These are phyloP conservation scores for Proterorhinus semilunaris DNA, from an alignment of 2,113 vertebrate species.

Conservation along the genomic window DNA sequence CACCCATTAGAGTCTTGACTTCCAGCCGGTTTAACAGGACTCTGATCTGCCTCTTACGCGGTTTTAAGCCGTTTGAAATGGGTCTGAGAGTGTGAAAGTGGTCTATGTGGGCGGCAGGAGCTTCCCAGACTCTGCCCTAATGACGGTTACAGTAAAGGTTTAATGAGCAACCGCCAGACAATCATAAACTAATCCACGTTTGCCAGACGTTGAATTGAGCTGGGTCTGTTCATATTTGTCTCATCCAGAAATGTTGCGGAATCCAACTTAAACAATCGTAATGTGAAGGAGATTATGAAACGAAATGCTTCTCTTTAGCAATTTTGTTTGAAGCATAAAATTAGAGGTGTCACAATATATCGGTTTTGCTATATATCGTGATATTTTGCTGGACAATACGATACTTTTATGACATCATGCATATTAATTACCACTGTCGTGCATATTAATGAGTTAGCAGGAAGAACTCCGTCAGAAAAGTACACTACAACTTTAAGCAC, in stretches of 20 bases:
- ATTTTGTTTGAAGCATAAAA: no score
- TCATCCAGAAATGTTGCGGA: neutral
- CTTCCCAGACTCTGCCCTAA: slow-evolving; percentile 30
- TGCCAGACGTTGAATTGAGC: neutral
- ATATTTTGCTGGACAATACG: no score
- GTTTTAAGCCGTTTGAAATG: slow-evolving; percentile 28
- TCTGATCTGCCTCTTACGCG: slow-evolving; percentile 58
- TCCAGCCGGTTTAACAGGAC: slow-evolving; percentile 72
- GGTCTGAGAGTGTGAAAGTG: slow-evolving; percentile 15
- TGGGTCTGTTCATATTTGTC: neutral
- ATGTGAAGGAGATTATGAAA: no score
- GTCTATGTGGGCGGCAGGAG: slow-evolving; percentile 45
- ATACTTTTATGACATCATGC: no score
- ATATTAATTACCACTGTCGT: no score
- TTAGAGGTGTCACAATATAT: no score
- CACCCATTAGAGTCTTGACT: slow-evolving; percentile 31
- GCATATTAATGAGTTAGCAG: no score
- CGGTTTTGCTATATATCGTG: no score
- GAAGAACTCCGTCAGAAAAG: no score
- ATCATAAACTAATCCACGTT: slow-evolving; percentile 5
- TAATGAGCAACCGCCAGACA: slow-evolving; percentile 27
- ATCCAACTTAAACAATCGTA: no score
- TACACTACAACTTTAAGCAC: no score
- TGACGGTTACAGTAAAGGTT: slow-evolving; percentile 23
- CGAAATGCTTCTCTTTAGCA: no score